Conservation (phyloP, 1,140 invertebrate genomes). For the Meloidogyne floridensis region DNA sequence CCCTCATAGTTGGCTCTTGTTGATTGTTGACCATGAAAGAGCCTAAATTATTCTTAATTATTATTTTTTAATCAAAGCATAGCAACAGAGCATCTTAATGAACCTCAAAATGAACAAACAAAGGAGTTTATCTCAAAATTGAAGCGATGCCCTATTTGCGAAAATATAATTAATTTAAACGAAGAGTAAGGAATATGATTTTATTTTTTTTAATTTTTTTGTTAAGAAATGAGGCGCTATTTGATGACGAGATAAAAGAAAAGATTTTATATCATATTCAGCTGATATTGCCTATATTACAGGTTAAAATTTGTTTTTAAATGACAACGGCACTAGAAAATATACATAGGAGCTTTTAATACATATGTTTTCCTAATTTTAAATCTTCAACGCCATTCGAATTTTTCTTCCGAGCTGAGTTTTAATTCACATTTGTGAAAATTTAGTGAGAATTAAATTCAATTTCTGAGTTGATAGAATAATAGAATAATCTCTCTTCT, state of each 20-base stretch:
- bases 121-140: not conserved
- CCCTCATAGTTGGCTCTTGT: no score
- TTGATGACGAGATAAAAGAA: conserved; percentile 1
- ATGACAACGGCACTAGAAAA: no score
- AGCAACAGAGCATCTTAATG: not conserved
- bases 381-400: no score
- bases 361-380: no score
- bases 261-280: not conserved
- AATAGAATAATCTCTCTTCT: no score
- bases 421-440: no score
- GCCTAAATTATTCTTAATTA: no score
- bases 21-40: no score
- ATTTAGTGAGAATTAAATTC: no score
- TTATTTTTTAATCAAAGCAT: not conserved
- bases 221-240: not conserved
- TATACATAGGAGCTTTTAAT: no score
- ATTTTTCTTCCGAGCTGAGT: no score
- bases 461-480: no score
- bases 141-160: not conserved
- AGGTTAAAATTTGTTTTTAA: not conserved
- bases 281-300: not conserved
- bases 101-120: not conserved
- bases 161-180: not conserved
- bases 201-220: not conserved
- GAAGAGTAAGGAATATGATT: not conserved